phyloP scores from a whole-genome alignment of 1,140 invertebrate species.

The Papilio polyxenes region DNA sequence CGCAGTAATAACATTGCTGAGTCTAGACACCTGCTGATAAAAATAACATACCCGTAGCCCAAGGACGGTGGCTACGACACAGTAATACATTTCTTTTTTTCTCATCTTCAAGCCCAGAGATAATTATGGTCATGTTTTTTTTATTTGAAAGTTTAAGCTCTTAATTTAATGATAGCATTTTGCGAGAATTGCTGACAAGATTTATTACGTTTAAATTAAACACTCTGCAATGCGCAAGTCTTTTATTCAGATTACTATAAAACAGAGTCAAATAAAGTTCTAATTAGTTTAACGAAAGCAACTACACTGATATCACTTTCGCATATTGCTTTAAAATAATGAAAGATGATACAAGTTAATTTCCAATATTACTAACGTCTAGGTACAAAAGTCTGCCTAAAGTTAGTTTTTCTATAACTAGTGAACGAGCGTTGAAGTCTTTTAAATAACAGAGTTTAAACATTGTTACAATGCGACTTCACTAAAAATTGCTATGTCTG shows the following conservation, averaged over 20 bases:
- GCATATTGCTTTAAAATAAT: too few relatives aligned
- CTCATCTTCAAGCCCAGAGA: background rate
- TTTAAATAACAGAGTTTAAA: background rate
- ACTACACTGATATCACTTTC: too few relatives aligned
- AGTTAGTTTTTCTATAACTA: too few relatives aligned
- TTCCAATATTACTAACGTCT: too few relatives aligned
- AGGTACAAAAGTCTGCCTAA: too few relatives aligned
- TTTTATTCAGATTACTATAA: too few relatives aligned
- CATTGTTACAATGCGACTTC: background rate
- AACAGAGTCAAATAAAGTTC: too few relatives aligned
- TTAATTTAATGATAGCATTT: conserved; percentile 7
- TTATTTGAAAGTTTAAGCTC: background rate
- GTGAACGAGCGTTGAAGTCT: background rate
- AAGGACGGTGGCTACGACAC: conserved; percentile 7
- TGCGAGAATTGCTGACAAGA: background rate
- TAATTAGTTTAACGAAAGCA: too few relatives aligned
- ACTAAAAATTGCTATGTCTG: background rate
- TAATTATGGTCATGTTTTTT: background rate
- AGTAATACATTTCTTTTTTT: conserved; percentile 1
- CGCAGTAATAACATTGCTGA: conserved; percentile 17
- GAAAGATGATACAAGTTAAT: too few relatives aligned
- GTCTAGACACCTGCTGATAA: conserved; percentile 35
- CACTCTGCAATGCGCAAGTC: background rate
- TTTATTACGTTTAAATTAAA: background rate
- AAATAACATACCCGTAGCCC: conserved; percentile 27